Evolutionary conservation across 2,888 invertebrate genomes (phyloP).

Genomic region (Drosophila limbata): DNA sequence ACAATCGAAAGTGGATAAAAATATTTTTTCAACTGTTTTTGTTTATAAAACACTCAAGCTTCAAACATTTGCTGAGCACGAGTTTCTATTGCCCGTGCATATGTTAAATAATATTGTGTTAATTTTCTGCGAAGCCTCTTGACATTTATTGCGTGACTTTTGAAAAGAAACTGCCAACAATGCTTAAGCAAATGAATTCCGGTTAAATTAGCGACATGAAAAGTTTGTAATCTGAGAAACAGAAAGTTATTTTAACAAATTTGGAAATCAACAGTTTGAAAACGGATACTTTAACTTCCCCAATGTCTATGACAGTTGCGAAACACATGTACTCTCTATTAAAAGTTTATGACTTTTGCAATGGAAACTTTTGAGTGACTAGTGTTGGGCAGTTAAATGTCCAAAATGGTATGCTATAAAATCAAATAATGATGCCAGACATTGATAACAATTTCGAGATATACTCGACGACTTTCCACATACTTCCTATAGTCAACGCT

Average conservation of each 20-base stretch:
- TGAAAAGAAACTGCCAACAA: conserved; percentile 7
- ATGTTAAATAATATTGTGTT: conserved; percentile 42
- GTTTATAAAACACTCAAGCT: conserved; percentile 3
- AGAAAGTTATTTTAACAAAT: conserved; percentile 8
- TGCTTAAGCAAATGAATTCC: not conserved
- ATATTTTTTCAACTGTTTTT: conserved; percentile 27
- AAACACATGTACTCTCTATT: conserved; percentile 9
- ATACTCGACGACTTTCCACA: not conserved
- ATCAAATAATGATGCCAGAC: conserved; percentile 1
- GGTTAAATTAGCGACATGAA: not conserved
- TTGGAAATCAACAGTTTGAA: not conserved
- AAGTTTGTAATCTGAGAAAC: not conserved
- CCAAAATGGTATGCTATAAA: not conserved
- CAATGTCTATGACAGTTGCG: not conserved
- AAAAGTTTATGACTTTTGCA: conserved; percentile 8
- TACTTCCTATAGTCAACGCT: not conserved
- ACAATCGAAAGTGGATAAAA: conserved; percentile 59
- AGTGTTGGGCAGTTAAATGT: conserved; percentile 1
- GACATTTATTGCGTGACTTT: conserved; percentile 16
- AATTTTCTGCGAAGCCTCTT: conserved; percentile 20
- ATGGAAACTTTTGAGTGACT: conserved; percentile 10
- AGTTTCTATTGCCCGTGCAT: not conserved
- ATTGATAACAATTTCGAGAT: not conserved
- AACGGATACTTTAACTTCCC: conserved; percentile 2
- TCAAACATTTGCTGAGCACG: conserved; percentile 19